Percentiles rank a stretch among this genome's conserved stretches.
Evolutionary conservation across 1,140 invertebrate species (phyloP).

Genomic region (Trichogramma pretiosum): DNA sequence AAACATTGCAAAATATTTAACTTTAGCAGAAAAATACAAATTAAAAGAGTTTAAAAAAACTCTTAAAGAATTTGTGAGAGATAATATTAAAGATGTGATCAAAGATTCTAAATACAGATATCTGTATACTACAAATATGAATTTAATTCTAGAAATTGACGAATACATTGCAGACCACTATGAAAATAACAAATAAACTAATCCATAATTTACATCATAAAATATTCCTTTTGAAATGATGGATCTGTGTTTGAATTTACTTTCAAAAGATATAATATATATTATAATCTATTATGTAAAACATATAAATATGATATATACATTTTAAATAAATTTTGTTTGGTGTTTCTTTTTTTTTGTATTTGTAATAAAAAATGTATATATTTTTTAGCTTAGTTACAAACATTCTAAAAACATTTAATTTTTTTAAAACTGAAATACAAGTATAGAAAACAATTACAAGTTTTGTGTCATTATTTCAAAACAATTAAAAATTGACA

Average conservation of each 20-base stretch:
- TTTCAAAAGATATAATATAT: neutral
- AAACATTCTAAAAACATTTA: neutral
- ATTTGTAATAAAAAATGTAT: neutral
- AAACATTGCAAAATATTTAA: constrained; percentile 5
- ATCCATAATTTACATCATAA: neutral
- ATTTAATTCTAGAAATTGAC: constrained; percentile 6
- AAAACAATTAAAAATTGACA: neutral
- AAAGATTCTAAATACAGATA: constrained; percentile 7
- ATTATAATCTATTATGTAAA: neutral
- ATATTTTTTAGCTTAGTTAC: neutral
- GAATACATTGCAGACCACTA: constrained; percentile 5
- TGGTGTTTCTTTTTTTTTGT: neutral
- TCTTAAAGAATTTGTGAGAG: constrained; percentile 5
- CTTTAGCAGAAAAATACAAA: constrained; percentile 7
- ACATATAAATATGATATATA: neutral
- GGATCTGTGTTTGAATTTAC: neutral
- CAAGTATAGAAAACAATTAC: neutral
- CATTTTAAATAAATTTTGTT: neutral
- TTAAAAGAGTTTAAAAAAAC: constrained; percentile 3
- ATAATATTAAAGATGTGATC: constrained; percentile 6
- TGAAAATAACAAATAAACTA: neutral
- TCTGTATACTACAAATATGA: constrained; percentile 3
- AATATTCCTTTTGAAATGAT: neutral
- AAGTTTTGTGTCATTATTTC: no score
- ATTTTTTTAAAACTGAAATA: neutral